A percentile compares a stretch with the other conserved stretches of the same genome.
Conservation (phyloP, 2,113 vertebrate species). For the Ptychochromis oligacanthus region DNA sequence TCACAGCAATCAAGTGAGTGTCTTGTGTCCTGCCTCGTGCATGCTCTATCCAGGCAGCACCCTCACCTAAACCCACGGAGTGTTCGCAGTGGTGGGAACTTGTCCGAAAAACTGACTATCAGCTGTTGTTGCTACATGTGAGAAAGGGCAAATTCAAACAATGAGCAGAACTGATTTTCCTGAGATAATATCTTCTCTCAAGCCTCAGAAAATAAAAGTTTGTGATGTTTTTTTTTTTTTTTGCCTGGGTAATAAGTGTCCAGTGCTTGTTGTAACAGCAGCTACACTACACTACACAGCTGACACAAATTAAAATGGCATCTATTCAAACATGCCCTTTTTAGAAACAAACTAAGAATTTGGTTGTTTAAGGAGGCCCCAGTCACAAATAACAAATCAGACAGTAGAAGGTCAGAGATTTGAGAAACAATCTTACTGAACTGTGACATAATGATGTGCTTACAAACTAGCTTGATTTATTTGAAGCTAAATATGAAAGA, state of each 20-base stretch:
- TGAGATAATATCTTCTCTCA: neutral
- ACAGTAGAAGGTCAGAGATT: neutral
- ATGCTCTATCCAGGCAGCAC: too few relatives aligned
- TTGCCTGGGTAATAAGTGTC: neutral
- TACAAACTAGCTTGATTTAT: constrained; percentile 1
- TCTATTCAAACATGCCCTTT: neutral
- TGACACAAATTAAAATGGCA: neutral
- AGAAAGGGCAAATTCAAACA: too few relatives aligned
- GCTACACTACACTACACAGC: neutral
- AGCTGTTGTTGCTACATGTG: too few relatives aligned
- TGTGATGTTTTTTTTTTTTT: neutral
- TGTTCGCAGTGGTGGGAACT: too few relatives aligned
- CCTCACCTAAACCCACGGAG: too few relatives aligned
- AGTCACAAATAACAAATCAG: neutral
- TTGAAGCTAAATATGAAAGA: neutral
- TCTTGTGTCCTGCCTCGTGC: too few relatives aligned
- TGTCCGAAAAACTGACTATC: too few relatives aligned
- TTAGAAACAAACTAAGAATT: neutral
- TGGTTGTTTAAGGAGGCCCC: neutral
- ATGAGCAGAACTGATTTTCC: neutral
- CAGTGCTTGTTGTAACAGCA: neutral
- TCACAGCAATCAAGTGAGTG: too few relatives aligned
- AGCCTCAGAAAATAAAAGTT: neutral
- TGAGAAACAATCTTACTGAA: neutral
- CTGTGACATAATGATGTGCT: neutral